Base-by-base conservation (phyloP, 2,888 invertebrate genomes). In the Agrenia bidenticulata region DNA sequence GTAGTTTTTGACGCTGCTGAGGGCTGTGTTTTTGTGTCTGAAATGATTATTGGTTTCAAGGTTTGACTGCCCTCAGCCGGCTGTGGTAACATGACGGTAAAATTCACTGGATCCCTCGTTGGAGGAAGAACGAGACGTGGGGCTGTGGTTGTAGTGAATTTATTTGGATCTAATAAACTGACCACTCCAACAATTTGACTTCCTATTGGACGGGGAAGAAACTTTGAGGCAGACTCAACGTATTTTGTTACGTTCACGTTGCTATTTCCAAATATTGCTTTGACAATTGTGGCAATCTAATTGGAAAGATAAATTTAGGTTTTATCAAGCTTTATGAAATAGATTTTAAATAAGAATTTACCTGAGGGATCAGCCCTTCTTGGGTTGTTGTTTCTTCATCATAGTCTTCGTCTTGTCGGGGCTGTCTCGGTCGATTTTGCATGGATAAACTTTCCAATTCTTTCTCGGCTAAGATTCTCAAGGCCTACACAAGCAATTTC, bases 241-340 rank as follows among this genome's bases (percentile, higher is more conserved):
- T 76, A 74, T 13, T 66, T 63, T 0, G 76, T 76, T 9, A 74
- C 63, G 61, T 76, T 75, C 1, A 75, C 68, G 49, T 69, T 63
- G 17, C 58, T 65, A 19, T 57, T 64, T n/a, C 74, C 74, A 58
- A 76, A 74, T 1, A 75, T 61, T 0, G 74, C 69, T 60, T 73
- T 66, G 32, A 76, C 66, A 13, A 76, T 61, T 21, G 61, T 67
- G 0, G 74, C 74, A 5, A 73, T 51, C 67, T 73, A 67, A 21
- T 7, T 2, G 13, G 19, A 7, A 23, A n/a, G n/a, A n/a, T n/a
- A n/a, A n/a, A n/a, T n/a, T n/a, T n/a, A n/a, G n/a, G n/a, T n/a
- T n/a, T n/a, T n/a, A 51, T 24, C 21, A 23, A 45, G 15, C 15
- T 15, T 11, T 9, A 45, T 4, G 45, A n/a, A 45, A 45, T 45